phyloP scores from a whole-genome alignment of 92 coral and sea anemone genomes.

The Zoanthus gigantus region DNA sequence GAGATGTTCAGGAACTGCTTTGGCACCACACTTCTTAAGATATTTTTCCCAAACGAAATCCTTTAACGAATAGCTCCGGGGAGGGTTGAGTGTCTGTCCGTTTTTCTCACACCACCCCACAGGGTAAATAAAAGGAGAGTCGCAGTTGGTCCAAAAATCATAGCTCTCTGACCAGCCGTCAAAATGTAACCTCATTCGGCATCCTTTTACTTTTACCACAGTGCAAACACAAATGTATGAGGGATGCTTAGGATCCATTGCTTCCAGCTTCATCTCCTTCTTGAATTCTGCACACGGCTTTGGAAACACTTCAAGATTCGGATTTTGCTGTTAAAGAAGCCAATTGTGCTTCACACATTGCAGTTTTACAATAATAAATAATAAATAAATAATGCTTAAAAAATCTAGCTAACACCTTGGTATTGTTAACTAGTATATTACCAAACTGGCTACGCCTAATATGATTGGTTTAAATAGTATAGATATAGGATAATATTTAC shows the following conservation, averaged over 20 bases:
- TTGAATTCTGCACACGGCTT: constrained; percentile 77
- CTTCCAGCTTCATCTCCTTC: constrained; percentile 95
- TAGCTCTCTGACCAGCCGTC: constrained; percentile 99
- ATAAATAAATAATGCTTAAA: too few species aligned
- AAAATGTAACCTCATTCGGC: constrained; percentile 90
- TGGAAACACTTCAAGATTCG: constrained; percentile 73
- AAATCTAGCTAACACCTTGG: too few species aligned
- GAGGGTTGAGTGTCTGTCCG: constrained; percentile 87
- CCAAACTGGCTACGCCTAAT: too few species aligned
- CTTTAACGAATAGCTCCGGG: constrained; percentile 79
- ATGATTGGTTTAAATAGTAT: too few species aligned
- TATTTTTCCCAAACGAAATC: constrained; percentile 86
- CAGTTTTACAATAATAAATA: background rate
- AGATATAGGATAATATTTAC: too few species aligned
- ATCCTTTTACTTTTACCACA: constrained; percentile 93
- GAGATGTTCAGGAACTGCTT: constrained; percentile 83
- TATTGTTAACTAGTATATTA: too few species aligned
- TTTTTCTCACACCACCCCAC: constrained; percentile 95
- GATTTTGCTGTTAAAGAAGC: constrained; percentile 66
- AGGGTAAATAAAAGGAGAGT: constrained; percentile 90
- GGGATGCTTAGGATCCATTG: constrained; percentile 96
- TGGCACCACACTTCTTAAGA: constrained; percentile 73
- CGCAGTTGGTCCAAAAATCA: constrained; percentile 97
- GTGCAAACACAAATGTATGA: constrained; percentile 98
- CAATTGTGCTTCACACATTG: background rate